phyloP scores from a whole-genome alignment of 1,140 invertebrate genomes.

The Aphidius ervi region DNA sequence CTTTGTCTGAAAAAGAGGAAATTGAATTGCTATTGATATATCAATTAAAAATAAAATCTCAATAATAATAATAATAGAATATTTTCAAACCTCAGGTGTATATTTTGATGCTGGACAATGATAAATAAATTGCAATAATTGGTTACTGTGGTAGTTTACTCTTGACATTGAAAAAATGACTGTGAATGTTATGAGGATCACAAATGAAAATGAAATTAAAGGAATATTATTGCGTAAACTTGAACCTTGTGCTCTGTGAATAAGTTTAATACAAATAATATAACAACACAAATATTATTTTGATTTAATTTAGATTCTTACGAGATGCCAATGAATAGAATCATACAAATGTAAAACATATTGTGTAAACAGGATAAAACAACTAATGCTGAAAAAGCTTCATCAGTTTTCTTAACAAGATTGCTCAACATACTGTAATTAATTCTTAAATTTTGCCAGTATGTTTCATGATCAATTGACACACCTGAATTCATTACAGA shows the following conservation, averaged over 20 bases:
- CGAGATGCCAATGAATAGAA: slow-evolving; percentile 68
- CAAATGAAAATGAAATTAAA: slow-evolving; percentile 60
- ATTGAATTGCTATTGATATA: not conserved
- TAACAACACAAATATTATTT: too few species aligned
- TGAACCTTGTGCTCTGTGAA: slow-evolving; percentile 23
- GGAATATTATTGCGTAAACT: slow-evolving; percentile 46
- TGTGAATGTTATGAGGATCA: slow-evolving; percentile 56
- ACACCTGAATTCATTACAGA: slow-evolving; percentile 25
- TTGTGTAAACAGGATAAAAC: slow-evolving; percentile 67
- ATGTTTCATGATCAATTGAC: slow-evolving; percentile 25
- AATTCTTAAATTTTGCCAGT: slow-evolving; percentile 57
- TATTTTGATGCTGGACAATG: slow-evolving; percentile 57
- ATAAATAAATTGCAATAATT: slow-evolving; percentile 55
- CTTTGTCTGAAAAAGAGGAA: slow-evolving; percentile 50
- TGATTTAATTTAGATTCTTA: slow-evolving; percentile 40
- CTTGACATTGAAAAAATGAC: slow-evolving; percentile 60
- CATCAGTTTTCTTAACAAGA: slow-evolving; percentile 57
- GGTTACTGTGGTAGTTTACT: slow-evolving; percentile 60
- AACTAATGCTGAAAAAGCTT: slow-evolving; percentile 57
- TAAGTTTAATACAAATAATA: not conserved
- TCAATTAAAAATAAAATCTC: slow-evolving; percentile 2
- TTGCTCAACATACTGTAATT: slow-evolving; percentile 58
- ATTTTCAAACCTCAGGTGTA: slow-evolving; percentile 52
- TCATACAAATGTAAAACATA: slow-evolving; percentile 68
- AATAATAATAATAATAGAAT: not conserved